Evolutionary conservation across 2,113 vertebrate species (phyloP).

Genomic region (Platycercus adscitus): DNA sequence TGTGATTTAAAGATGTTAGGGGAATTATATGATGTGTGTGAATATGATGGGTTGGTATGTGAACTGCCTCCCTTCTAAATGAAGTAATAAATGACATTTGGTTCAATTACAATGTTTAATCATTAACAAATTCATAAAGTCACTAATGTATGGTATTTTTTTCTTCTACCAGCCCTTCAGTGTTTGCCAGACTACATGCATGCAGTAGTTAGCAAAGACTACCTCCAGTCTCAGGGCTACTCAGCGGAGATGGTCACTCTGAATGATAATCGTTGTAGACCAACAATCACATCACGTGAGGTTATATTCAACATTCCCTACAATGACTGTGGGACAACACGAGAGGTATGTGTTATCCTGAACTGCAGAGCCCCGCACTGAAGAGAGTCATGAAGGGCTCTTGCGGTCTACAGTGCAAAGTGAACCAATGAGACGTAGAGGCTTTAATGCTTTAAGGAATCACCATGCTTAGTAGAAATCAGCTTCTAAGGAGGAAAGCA

Average conservation of each 20-base stretch:
- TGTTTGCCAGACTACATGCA: slow-evolving; percentile 75
- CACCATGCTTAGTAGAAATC: neutral
- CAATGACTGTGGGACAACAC: slow-evolving; percentile 48
- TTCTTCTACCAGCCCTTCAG: slow-evolving; percentile 40
- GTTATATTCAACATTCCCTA: slow-evolving; percentile 76
- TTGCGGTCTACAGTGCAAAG: neutral
- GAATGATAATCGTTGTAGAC: neutral
- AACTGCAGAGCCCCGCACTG: accelerated
- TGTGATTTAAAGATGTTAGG: neutral
- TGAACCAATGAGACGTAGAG: accelerated
- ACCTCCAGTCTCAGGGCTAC: slow-evolving; percentile 67
- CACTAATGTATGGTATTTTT: neutral
- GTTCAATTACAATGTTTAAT: neutral
- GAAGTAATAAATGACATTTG: neutral
- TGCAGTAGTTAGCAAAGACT: slow-evolving; percentile 57
- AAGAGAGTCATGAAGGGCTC: neutral
- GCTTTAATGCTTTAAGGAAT: neutral
- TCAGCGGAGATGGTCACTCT: slow-evolving; percentile 12
- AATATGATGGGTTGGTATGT: neutral
- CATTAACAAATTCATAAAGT: neutral
- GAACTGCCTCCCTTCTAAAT: neutral
- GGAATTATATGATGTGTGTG: accelerated
- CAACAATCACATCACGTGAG: neutral
- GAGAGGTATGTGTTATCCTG: slow-evolving; percentile 35
- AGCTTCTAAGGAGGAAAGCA: neutral